A percentile compares a stretch with the other conserved stretches of the same genome.
Evolutionary conservation across 1,140 invertebrate genomes (phyloP).

Genomic region (Orius laevigatus): DNA sequence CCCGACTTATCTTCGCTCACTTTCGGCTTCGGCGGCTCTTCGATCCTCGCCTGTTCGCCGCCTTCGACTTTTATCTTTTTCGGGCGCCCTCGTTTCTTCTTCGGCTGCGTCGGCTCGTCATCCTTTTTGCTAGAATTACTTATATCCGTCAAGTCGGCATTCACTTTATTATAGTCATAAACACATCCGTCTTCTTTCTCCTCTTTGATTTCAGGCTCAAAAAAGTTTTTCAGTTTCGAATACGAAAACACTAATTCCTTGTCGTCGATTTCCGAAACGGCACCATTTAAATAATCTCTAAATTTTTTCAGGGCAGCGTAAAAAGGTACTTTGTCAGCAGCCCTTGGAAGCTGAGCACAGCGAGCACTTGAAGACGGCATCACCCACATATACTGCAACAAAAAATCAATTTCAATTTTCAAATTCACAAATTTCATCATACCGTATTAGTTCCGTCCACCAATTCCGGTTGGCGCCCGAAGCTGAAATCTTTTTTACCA

Average conservation of each 20-base stretch:
- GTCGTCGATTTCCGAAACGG: constrained; percentile 73
- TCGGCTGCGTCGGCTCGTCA: constrained; percentile 29
- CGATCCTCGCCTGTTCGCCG: constrained; percentile 1
- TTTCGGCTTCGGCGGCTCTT: constrained; percentile 15
- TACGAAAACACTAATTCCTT: constrained; percentile 83
- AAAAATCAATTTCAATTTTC: constrained; percentile 11
- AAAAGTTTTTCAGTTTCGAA: constrained; percentile 39
- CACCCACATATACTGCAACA: constrained; percentile 85
- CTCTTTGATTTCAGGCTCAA: constrained; percentile 25
- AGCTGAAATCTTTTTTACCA: constrained; percentile 92
- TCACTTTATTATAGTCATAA: constrained; percentile 17
- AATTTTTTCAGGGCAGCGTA: constrained; percentile 89
- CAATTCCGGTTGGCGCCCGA: constrained; percentile 84
- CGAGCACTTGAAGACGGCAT: constrained; percentile 95
- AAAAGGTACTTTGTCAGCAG: constrained; percentile 93
- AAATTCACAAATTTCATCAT: constrained; percentile 28
- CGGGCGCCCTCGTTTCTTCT: constrained; percentile 71
- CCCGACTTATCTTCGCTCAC: constrained; percentile 13
- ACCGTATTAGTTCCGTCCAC: constrained; percentile 88
- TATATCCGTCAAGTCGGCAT: constrained; percentile 27
- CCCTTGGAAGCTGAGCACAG: constrained; percentile 85
- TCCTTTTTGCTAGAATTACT: constrained; percentile 29
- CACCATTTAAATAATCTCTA: constrained; percentile 82
- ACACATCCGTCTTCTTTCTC: constrained; percentile 23
- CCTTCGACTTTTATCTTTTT: constrained; percentile 56